Percentiles rank a stretch among this genome's conserved stretches.
Conservation (phyloP, 2,797 vertebrate genomes). For the Lagocephalus sceleratus region DNA sequence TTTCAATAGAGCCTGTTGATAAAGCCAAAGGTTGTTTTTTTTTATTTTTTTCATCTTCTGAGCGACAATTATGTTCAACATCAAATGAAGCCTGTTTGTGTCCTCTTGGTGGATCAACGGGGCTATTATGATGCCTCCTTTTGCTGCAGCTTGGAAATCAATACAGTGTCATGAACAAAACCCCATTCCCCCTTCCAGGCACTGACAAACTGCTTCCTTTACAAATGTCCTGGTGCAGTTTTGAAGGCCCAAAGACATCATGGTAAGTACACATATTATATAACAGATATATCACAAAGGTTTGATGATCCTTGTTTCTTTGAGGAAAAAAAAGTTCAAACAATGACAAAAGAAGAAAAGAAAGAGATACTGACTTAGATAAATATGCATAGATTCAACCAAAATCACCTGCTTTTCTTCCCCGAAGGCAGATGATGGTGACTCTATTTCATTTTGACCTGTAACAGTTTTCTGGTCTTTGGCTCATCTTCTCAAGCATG, state of each 20-base stretch:
- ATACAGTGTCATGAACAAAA: constrained; percentile 47
- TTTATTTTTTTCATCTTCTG: too few relatives aligned
- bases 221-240: constrained; percentile 33
- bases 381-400: constrained; percentile 2
- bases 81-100: neutral
- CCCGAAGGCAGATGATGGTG: constrained; percentile 15
- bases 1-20: too few relatives aligned
- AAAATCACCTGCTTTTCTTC: neutral
- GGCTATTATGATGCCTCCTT: constrained; percentile 27
- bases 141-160: constrained; percentile 44
- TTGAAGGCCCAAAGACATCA: constrained; percentile 29
- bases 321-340: neutral
- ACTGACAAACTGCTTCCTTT: constrained; percentile 42
- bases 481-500: constrained; percentile 43
- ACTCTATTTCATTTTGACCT: constrained; percentile 16
- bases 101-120: constrained; percentile 27
- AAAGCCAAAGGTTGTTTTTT: too few relatives aligned
- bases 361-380: constrained; percentile 2
- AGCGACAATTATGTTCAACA: neutral
- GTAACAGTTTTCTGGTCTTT: constrained; percentile 19
- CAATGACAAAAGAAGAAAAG: neutral
- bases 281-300: neutral
- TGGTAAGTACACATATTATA: constrained; percentile 14
- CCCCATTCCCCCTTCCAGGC: constrained; percentile 30
- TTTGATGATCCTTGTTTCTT: neutral